Evolutionary conservation across 92 coral and sea anemone species (phyloP), one percentile per base, ranked within the genome.

Genomic region (Pocillopora meandrina): DNA sequence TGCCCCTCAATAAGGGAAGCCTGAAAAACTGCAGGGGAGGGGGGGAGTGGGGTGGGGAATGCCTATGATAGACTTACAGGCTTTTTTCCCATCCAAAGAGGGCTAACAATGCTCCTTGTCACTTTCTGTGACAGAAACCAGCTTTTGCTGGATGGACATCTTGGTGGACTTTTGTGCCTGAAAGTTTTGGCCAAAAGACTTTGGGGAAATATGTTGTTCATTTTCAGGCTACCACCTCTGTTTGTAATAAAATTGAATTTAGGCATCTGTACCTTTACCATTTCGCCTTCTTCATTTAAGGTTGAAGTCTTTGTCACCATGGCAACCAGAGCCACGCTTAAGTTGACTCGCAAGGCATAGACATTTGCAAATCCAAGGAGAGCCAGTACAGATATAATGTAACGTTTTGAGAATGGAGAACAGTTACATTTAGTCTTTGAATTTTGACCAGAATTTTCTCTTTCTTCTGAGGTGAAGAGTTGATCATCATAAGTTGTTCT

Each of bases 271-370:
- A 68, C 65, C 92, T 87, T 87, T 35, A 88, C 84, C 83, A 67
- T 69, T 60, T 78, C 57, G 31, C 94, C 94, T 60, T 88, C 71
- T 57, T 68, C 68, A 81, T 66, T 72, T 74, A 80, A 56, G 57
- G 83, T 83, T 52, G 95, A 92, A 60, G 82, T 89, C 47, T 94
- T 92, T 13, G 95, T 74, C 68, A 96, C 98, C 98, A 96, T 96
- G 23, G 98, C 98, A 56, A 96, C 98, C 84, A 96, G 72, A 58
- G 98, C 98, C 65, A 96, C 96, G 77, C 98, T 96, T 31, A 96
- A 90, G 86, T 96, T 96, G 70, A 96, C 98, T 64, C 98, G 86
- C 71, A 94, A 72, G 8, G 98, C 98, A 81, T 94, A 96, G 42
- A 91, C 98, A 91, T 96, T 96, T n/a, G 90, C 90, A 85, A 94